Percentiles rank a stretch among this genome's conserved stretches.
These are phyloP conservation scores for Ormia ochracea DNA, from an alignment of 2,888 invertebrate species.

Conservation along the genomic window DNA sequence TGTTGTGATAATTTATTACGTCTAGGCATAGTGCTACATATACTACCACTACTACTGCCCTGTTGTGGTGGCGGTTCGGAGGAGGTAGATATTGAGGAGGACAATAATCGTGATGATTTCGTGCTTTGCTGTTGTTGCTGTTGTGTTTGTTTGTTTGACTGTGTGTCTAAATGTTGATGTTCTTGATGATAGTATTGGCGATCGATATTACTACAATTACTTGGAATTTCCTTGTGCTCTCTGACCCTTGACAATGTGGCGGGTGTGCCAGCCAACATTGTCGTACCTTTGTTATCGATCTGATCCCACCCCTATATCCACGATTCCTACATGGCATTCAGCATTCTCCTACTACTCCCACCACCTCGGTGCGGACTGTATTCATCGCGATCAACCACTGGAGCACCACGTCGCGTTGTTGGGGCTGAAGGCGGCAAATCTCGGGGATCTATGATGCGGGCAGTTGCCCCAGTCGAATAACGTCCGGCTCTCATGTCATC, in stretches of 20 bases:
- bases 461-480: conserved; percentile 48
- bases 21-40: conserved; percentile 53
- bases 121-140: conserved; percentile 53
- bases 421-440: conserved; percentile 72
- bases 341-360: conserved; percentile 78
- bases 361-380: conserved; percentile 78
- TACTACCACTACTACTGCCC: conserved; percentile 50
- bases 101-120: conserved; percentile 61
- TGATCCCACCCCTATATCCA: conserved; percentile 78
- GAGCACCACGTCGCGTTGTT: conserved; percentile 71
- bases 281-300: conserved; percentile 71
- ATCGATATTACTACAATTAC: conserved; percentile 61
- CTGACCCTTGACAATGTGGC: conserved; percentile 54
- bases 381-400: conserved; percentile 76
- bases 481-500: conserved; percentile 69
- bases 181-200: conserved; percentile 59
- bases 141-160: conserved; percentile 51
- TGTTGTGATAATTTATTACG: conserved; percentile 57
- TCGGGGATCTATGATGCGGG: conserved; percentile 69
- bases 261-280: conserved; percentile 49
- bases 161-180: conserved; percentile 61
- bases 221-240: conserved; percentile 61
- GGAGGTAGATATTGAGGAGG: conserved; percentile 62
- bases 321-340: conserved; percentile 78
- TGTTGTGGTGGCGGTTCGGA: conserved; percentile 40